phyloP scores from a whole-genome alignment of 2,888 invertebrate species.

The Meta bourneti region DNA sequence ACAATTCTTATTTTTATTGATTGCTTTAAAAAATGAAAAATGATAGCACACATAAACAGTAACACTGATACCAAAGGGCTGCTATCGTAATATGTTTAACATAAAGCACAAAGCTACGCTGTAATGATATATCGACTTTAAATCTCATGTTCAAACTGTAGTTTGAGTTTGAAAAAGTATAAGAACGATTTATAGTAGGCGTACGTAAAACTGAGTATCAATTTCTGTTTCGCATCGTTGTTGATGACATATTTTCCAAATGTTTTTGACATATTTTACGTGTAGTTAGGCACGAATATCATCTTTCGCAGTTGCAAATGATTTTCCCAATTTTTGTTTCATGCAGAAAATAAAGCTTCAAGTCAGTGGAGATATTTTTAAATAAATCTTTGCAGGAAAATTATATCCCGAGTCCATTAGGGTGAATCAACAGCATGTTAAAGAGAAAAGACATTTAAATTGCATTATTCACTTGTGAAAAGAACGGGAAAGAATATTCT shows the following conservation, averaged over 20 bases:
- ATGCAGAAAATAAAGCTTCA: not conserved
- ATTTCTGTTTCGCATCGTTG: slow-evolving; percentile 41
- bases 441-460: not conserved
- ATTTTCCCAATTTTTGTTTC: slow-evolving; percentile 3
- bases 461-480: not conserved
- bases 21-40: not conserved
- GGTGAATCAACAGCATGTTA: not conserved
- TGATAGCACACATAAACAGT: not conserved
- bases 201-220: slow-evolving; percentile 18
- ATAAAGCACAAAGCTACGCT: not conserved
- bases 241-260: slow-evolving; percentile 47
- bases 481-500: not conserved
- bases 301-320: slow-evolving; percentile 34
- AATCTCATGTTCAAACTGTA: slow-evolving; percentile 14
- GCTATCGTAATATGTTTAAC: not conserved
- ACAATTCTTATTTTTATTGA: not conserved
- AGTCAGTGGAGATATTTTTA: not conserved
- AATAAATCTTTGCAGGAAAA: not conserved
- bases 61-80: not conserved
- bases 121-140: slow-evolving; percentile 48
- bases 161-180: slow-evolving; percentile 12
- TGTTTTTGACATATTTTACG: slow-evolving; percentile 61
- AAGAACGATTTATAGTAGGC: slow-evolving; percentile 7
- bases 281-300: slow-evolving; percentile 66
- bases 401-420: not conserved